phyloP scores from a whole-genome alignment of 1,140 invertebrate genomes.

The Ips typographus region DNA sequence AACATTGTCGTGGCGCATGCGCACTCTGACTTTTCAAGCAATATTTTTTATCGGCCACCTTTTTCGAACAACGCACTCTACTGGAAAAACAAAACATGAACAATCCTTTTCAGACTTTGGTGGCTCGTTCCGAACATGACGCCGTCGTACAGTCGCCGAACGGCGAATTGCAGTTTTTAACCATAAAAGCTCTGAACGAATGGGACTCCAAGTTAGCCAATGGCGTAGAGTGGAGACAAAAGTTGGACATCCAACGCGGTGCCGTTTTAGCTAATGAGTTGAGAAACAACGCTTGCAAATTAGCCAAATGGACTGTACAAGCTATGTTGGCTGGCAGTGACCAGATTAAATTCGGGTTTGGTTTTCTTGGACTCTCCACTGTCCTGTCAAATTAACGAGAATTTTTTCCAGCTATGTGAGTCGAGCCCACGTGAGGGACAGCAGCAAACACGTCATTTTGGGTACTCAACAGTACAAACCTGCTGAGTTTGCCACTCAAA shows the following conservation, averaged over 20 bases:
- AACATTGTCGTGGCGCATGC: no score
- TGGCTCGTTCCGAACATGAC: slow-evolving; percentile 95
- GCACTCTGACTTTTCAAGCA: background rate
- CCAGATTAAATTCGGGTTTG: slow-evolving; percentile 91
- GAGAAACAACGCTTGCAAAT: slow-evolving; percentile 97
- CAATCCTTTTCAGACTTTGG: slow-evolving; percentile 58
- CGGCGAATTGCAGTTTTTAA: slow-evolving; percentile 90
- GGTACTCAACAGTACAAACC: slow-evolving; percentile 99
- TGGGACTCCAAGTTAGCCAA: slow-evolving; percentile 97
- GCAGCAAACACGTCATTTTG: slow-evolving; percentile 94
- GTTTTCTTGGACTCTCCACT: background rate
- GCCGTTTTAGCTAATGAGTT: slow-evolving; percentile 98
- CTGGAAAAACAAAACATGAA: no score
- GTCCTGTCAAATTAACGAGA: background rate
- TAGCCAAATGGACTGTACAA: slow-evolving; percentile 99
- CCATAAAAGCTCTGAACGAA: slow-evolving; percentile 97
- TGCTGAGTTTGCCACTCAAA: slow-evolving; percentile 97
- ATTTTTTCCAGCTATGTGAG: slow-evolving; percentile 75
- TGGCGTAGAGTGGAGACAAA: slow-evolving; percentile 97
- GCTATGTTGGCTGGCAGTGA: slow-evolving; percentile 95
- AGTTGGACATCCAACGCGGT: slow-evolving; percentile 94
- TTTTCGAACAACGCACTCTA: no score
- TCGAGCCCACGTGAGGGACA: slow-evolving; percentile 88
- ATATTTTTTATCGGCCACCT: background rate
- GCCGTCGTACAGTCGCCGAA: slow-evolving; percentile 90